A percentile compares a stretch with the other conserved stretches of the same genome.
These are phyloP conservation scores for Leptarthrus brevirostris DNA, from an alignment of 2,888 invertebrate genomes.

Conservation along the genomic window DNA sequence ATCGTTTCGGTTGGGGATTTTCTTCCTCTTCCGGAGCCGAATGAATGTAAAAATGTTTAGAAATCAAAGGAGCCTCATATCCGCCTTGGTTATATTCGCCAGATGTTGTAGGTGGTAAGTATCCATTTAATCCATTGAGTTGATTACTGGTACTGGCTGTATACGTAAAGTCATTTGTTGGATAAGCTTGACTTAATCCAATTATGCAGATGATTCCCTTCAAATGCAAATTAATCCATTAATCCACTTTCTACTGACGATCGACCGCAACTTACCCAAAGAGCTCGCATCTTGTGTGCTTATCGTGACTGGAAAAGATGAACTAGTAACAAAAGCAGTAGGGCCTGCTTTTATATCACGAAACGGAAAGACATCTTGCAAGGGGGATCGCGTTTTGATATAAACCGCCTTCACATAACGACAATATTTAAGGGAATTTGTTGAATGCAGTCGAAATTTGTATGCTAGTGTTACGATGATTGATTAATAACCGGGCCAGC, in stretches of 20 bases:
- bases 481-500: too few relatives aligned
- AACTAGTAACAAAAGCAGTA: conserved; percentile 21
- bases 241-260: neutral
- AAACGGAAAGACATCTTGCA: neutral
- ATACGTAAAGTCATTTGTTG: conserved; percentile 19
- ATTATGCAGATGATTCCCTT: conserved; percentile 43
- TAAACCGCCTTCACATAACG: too few relatives aligned
- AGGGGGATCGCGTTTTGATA: neutral
- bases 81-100: conserved; percentile 28
- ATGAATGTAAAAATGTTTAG: conserved; percentile 66
- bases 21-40: conserved; percentile 66
- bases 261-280: conserved; percentile 26
- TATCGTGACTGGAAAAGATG: conserved; percentile 12
- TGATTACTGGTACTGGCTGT: neutral
- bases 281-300: conserved; percentile 12
- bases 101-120: neutral
- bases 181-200: conserved; percentile 36
- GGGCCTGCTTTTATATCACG: conserved; percentile 32
- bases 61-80: conserved; percentile 56
- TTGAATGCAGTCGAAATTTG: too few relatives aligned
- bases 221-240: conserved; percentile 1
- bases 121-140: conserved; percentile 3
- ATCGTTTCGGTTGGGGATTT: conserved; percentile 34
- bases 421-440: too few relatives aligned
- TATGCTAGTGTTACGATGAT: too few relatives aligned